phyloP scores from a whole-genome alignment of 2,113 vertebrate genomes.

The Corydoras maculifer region DNA sequence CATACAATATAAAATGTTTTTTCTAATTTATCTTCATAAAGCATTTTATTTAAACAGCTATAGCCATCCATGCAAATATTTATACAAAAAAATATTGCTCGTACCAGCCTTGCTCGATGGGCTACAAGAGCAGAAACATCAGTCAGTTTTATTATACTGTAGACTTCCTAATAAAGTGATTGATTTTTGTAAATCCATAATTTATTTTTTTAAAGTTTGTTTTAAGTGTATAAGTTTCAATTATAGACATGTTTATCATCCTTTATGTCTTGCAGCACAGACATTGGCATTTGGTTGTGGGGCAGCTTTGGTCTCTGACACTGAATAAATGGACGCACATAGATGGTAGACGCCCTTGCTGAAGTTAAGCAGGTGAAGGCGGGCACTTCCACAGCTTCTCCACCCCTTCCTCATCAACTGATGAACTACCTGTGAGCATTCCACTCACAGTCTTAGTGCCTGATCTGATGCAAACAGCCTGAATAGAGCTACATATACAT shows the following conservation, averaged over 20 bases:
- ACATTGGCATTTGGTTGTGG: conserved; percentile 31
- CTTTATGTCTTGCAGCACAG: conserved; percentile 43
- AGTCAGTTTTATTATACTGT: too few species aligned
- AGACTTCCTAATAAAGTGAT: too few species aligned
- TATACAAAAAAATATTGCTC: too few species aligned
- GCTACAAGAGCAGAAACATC: too few species aligned
- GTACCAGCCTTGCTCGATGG: too few species aligned
- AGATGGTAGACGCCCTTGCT: neutral
- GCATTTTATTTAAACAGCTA: too few species aligned
- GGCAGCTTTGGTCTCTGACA: conserved; percentile 12
- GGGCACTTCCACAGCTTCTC: conserved; percentile 1
- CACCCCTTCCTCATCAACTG: conserved; percentile 5
- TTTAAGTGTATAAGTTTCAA: too few species aligned
- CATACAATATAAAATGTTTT: too few species aligned
- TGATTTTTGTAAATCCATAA: too few species aligned
- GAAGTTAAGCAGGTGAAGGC: neutral
- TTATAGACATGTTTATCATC: neutral
- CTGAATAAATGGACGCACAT: neutral
- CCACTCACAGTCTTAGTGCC: conserved; percentile 36
- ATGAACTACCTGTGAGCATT: conserved; percentile 18
- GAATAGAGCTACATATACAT: conserved; percentile 19
- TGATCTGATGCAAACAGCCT: conserved; percentile 20
- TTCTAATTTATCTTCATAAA: too few species aligned
- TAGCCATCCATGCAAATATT: too few species aligned
- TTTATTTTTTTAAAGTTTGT: too few species aligned